A percentile compares a stretch with the other conserved stretches of the same genome.
phyloP scores from a whole-genome alignment of 2,113 vertebrate genomes.

The Elachura formosa region DNA sequence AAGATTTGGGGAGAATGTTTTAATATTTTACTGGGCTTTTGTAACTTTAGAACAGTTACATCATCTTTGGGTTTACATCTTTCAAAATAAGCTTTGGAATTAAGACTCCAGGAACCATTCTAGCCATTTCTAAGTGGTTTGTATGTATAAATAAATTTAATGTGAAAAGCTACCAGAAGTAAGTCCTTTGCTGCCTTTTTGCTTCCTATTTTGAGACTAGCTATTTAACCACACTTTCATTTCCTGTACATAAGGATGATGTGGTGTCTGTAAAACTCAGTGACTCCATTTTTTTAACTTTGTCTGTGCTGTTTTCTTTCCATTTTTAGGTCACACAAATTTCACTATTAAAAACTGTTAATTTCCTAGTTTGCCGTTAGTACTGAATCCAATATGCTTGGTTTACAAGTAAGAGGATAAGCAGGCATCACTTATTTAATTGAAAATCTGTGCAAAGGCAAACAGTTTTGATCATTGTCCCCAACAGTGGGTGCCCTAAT shows the following conservation, averaged over 20 bases:
- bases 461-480: background rate
- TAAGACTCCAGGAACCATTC: background rate
- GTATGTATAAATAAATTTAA: background rate
- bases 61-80: background rate
- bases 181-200: background rate
- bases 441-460: background rate
- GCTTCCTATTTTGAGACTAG: background rate
- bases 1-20: background rate
- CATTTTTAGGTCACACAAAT: background rate
- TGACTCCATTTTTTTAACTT: background rate
- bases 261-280: background rate
- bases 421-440: background rate
- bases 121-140: background rate
- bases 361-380: background rate
- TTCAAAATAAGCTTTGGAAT: background rate
- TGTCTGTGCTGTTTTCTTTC: background rate
- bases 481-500: background rate
- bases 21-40: background rate
- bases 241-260: background rate
- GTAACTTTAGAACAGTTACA: background rate
- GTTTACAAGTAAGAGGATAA: constrained; percentile 15
- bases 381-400: background rate
- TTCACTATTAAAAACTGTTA: background rate
- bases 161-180: background rate
- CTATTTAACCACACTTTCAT: background rate